Conservation (phyloP, 2,888 invertebrate genomes). For the Cerceris rybyensis region DNA sequence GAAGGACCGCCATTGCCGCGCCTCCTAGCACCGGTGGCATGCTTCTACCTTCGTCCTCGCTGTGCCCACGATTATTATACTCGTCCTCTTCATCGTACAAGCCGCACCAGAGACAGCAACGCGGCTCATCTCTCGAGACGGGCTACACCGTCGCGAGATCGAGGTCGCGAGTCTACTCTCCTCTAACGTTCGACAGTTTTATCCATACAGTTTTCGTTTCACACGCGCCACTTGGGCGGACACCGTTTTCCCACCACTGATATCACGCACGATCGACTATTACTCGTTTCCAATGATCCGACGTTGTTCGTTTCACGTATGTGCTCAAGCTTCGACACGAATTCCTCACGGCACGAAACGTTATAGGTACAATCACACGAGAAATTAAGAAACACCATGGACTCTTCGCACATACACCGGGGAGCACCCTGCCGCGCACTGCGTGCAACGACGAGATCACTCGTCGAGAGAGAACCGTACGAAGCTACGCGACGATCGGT, state of each 20-base stretch:
- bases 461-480: conserved; percentile 46
- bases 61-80: conserved; percentile 26
- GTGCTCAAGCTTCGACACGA: neutral
- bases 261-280: neutral
- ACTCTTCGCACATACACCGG: conserved; percentile 25
- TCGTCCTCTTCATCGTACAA: conserved; percentile 63
- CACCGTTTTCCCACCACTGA: neutral
- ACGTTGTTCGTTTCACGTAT: neutral
- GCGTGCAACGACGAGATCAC: conserved; percentile 51
- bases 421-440: conserved; percentile 47
- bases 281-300: neutral
- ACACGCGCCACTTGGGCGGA: conserved; percentile 1
- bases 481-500: conserved; percentile 53
- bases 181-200: neutral
- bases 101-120: conserved; percentile 41
- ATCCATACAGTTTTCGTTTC: neutral
- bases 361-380: conserved; percentile 23
- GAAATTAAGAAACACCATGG: conserved; percentile 24
- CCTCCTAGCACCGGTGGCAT: conserved; percentile 82
- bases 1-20: conserved; percentile 81
- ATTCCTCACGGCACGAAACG: neutral
- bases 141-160: conserved; percentile 37
- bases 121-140: conserved; percentile 63
- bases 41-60: conserved; percentile 61
- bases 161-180: conserved; percentile 14